phyloP scores from a whole-genome alignment of 2,888 invertebrate species.

The Nowickia ferox region DNA sequence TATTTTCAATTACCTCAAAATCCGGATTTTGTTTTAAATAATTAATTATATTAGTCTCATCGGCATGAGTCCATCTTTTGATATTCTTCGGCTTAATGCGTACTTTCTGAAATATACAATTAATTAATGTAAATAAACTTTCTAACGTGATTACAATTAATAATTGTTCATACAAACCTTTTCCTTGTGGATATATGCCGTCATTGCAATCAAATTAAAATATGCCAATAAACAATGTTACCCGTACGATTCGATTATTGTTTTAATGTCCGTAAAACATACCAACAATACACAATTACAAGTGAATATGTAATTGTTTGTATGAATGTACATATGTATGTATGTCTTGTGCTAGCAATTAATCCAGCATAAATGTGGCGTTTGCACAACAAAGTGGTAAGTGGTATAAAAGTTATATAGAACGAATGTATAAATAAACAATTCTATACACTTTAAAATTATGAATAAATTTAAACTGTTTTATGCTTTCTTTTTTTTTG shows the following conservation, averaged over 20 bases:
- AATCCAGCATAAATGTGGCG: background rate
- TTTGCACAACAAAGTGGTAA: background rate
- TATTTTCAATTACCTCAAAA: conserved; percentile 44
- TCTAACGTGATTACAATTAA: background rate
- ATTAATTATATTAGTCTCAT: conserved; percentile 49
- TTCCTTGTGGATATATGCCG: conserved; percentile 3
- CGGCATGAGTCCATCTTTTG: conserved; percentile 46
- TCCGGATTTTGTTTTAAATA: conserved; percentile 43
- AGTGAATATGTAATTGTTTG: background rate
- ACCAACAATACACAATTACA: background rate
- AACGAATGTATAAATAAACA: background rate
- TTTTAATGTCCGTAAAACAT: background rate
- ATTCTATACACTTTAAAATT: background rate
- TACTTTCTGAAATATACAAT: conserved; percentile 38
- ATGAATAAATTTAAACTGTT: background rate
- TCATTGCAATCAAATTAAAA: conserved; percentile 25
- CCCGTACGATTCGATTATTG: background rate
- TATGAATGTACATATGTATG: background rate
- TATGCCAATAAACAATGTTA: background rate
- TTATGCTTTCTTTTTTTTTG: background rate
- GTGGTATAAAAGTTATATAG: background rate
- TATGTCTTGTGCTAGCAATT: background rate
- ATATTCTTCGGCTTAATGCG: background rate
- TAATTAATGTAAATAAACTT: background rate
- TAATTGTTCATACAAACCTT: conserved; percentile 33